phyloP scores from a whole-genome alignment of 2,797 vertebrate species.

The Gorsachius magnificus region DNA sequence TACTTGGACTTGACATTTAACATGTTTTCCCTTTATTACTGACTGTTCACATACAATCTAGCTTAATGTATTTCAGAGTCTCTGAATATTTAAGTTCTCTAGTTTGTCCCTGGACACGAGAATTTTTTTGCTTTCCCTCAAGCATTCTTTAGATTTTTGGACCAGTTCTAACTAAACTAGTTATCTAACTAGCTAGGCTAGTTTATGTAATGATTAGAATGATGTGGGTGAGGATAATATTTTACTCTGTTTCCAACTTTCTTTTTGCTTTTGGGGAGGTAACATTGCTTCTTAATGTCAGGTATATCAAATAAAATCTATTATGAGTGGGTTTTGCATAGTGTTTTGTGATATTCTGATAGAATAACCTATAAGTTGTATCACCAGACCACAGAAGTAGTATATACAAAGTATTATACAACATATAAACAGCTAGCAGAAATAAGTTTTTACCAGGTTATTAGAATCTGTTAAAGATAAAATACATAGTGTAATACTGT shows the following conservation, averaged over 20 bases:
- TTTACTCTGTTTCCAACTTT: neutral
- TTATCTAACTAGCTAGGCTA: neutral
- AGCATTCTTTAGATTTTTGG: neutral
- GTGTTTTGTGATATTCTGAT: neutral
- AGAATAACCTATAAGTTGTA: neutral
- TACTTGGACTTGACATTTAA: constrained; percentile 26
- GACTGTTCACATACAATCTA: neutral
- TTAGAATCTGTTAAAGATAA: neutral
- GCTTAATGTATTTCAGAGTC: neutral
- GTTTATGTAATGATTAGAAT: neutral
- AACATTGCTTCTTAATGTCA: neutral
- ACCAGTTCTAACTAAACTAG: neutral
- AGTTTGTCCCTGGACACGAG: neutral
- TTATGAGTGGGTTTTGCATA: neutral
- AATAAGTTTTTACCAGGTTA: neutral
- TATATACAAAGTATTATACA: neutral
- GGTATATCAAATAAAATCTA: neutral
- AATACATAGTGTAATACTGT: neutral
- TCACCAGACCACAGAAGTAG: neutral
- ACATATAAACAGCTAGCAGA: neutral
- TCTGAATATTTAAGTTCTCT: neutral
- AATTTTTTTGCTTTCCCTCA: neutral
- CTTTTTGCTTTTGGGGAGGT: neutral
- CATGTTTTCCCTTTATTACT: constrained; percentile 26
- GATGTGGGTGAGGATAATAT: neutral